Conservation (phyloP, 2,888 invertebrate genomes). For the Chymomyza caudatula region DNA sequence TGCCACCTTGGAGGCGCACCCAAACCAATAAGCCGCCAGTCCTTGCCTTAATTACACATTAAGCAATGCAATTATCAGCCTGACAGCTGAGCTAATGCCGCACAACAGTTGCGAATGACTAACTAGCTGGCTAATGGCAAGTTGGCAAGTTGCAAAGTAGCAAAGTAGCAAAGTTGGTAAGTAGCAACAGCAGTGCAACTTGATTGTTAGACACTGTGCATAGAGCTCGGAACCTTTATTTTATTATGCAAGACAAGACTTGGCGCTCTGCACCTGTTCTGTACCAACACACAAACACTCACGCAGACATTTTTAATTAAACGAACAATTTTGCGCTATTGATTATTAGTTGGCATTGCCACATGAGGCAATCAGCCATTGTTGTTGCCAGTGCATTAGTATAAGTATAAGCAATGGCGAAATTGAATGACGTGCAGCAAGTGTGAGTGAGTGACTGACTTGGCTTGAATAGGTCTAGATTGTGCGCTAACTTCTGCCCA, state of each 20-base stretch:
- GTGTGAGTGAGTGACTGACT: constrained; percentile 34
- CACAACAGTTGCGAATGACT: background rate
- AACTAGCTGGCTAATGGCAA: background rate
- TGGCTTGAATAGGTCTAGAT: constrained; percentile 8
- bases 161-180: background rate
- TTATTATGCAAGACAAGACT: constrained; percentile 1
- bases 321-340: constrained; percentile 64
- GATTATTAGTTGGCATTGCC: constrained; percentile 54
- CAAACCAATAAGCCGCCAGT: background rate
- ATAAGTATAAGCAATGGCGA: constrained; percentile 41
- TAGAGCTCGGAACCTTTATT: constrained; percentile 20
- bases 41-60: constrained; percentile 55
- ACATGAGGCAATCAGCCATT: constrained; percentile 38
- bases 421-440: constrained; percentile 42
- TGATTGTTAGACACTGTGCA: constrained; percentile 26
- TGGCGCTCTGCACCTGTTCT: background rate
- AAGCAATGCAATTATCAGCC: constrained; percentile 65
- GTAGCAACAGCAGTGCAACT: background rate
- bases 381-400: constrained; percentile 67
- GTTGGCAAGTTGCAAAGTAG: constrained; percentile 26
- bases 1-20: background rate
- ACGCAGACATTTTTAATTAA: constrained; percentile 71
- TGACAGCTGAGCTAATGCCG: constrained; percentile 65
- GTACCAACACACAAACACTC: background rate
- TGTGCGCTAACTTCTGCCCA: background rate